Evolutionary conservation across 2,797 vertebrate species (phyloP), one percentile per base, ranked within the genome.

Genomic region (Acomys russatus): DNA sequence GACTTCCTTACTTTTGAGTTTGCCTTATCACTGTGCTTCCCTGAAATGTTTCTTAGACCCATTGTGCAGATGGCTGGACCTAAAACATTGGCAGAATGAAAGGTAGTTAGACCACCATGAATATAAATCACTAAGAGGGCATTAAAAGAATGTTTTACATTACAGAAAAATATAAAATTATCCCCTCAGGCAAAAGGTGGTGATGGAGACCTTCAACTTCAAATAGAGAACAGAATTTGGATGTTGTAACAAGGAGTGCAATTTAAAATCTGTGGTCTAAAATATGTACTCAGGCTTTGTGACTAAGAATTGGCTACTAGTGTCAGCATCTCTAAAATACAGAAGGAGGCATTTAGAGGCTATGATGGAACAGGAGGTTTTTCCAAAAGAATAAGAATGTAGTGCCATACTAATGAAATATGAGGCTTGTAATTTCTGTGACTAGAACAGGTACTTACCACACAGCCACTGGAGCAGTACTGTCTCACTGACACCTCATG

Each of bases 11-110:
- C 61, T 88, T 95, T 89, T 86, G 66, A 96, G 74, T 91, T 84
- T 91, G 44, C 25, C 38, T 59, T 90, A 91, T 68, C 44, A 77
- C 59, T 9, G 86, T 79, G 25, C 15, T 89, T 95, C 2, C 4
- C 14, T 79, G 66, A 91, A 94, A 96, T 76, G 9, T 74, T 77
- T 88, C 78, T 92, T 94, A 92, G 71, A 90, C 78, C 68, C 96
- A 94, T 87, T 84, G 87, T 90, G 73, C 38, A 94, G 86, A 84
- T 90, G 77, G 49, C 30, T 94, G n/a, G 49, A 74, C 20, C 61
- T 87, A 96, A 92, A 83, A 20, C n/a, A 25, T 33, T 86, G 17
- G 33, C 74, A 76, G 35, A 90, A 44, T 73, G 78, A 80, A 85
- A 73, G 17, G 35, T 49, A 86, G 59, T 73, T 83, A 91, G 35